phyloP scores from a whole-genome alignment of 2,797 vertebrate genomes.

The Microctenopoma lineatum region DNA sequence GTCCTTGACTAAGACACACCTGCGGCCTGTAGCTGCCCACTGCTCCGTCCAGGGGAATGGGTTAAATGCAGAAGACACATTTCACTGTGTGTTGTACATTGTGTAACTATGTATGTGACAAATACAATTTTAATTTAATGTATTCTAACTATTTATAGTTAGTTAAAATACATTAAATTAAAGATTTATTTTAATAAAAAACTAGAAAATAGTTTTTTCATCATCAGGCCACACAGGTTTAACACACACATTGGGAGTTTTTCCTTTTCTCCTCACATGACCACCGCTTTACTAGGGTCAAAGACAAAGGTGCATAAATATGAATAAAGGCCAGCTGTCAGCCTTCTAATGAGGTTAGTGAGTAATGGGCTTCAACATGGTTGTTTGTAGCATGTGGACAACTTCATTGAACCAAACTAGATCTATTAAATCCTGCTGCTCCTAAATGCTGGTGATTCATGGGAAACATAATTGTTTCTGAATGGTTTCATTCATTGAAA shows the following conservation, averaged over 20 bases:
- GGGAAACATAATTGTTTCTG: slow-evolving; percentile 43
- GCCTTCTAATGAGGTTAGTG: slow-evolving; percentile 70
- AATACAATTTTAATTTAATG: too few relatives aligned
- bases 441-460: slow-evolving; percentile 54
- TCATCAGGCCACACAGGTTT: slow-evolving; percentile 16
- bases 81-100: too few relatives aligned
- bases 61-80: too few relatives aligned
- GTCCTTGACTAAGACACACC: too few relatives aligned
- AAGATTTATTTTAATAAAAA: too few relatives aligned
- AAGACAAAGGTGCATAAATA: slow-evolving; percentile 69
- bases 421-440: slow-evolving; percentile 55
- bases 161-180: too few relatives aligned
- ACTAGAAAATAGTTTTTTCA: slow-evolving; percentile 1
- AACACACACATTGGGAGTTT: neutral
- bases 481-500: slow-evolving; percentile 49
- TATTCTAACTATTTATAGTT: too few relatives aligned
- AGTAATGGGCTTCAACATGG: slow-evolving; percentile 67
- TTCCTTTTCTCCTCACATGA: slow-evolving; percentile 32
- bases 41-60: too few relatives aligned
- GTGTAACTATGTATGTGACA: too few relatives aligned
- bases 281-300: slow-evolving; percentile 14
- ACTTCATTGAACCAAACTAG: slow-evolving; percentile 63
- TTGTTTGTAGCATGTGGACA: slow-evolving; percentile 71
- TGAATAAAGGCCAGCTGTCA: slow-evolving; percentile 73
- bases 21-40: too few relatives aligned